A percentile compares a stretch with the other conserved stretches of the same genome.
phyloP scores from a whole-genome alignment of 2,113 vertebrate genomes.

The Pitta sordida region DNA sequence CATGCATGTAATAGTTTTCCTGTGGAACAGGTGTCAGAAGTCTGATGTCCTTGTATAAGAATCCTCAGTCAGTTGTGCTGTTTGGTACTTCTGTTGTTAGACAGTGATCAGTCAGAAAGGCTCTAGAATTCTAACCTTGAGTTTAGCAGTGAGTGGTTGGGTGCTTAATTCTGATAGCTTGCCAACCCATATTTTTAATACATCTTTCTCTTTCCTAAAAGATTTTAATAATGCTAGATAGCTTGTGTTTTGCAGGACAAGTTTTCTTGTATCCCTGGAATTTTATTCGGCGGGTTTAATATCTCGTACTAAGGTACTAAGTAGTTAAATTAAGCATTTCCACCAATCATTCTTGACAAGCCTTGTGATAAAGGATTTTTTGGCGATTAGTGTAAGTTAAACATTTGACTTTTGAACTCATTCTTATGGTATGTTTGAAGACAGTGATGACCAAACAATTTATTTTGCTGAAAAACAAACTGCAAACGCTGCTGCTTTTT shows the following conservation, averaged over 20 bases:
- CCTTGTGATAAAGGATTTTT: slow-evolving; percentile 37
- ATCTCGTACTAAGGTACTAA: neutral
- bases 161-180: neutral
- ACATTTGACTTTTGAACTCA: slow-evolving; percentile 57
- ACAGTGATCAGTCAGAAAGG: neutral
- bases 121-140: neutral
- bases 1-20: neutral
- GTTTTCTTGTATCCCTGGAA: neutral
- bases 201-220: neutral
- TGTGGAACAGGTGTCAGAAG: neutral
- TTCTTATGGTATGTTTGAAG: slow-evolving; percentile 56
- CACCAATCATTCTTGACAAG: slow-evolving; percentile 26
- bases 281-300: neutral
- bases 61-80: neutral
- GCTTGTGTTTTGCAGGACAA: neutral
- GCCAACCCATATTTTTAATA: neutral
- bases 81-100: neutral
- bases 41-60: neutral
- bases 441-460: slow-evolving; percentile 1
- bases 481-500: slow-evolving; percentile 46
- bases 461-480: slow-evolving; percentile 31
- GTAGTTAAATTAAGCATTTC: slow-evolving; percentile 28
- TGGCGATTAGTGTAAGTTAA: slow-evolving; percentile 20
- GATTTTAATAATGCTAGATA: neutral
- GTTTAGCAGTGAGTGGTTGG: neutral